These are phyloP conservation scores for Ormyrus thymus DNA, from an alignment of 2,888 invertebrate species.

Conservation along the genomic window DNA sequence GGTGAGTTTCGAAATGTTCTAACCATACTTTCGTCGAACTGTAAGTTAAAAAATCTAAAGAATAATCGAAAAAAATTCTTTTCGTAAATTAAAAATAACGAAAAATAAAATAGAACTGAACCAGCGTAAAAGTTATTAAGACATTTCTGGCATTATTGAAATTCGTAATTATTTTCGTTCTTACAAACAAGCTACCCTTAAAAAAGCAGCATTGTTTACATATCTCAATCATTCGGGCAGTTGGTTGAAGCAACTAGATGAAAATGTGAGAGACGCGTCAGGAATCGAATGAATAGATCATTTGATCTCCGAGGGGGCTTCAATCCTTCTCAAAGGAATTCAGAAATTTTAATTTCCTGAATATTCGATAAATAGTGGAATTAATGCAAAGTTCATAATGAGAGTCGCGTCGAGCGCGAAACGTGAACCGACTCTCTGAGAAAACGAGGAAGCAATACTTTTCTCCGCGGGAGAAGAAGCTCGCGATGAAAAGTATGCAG, in stretches of 20 bases:
- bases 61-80: no score
- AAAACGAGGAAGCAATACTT: slow-evolving; percentile 26
- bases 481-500: slow-evolving; percentile 43
- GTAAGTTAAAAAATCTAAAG: slow-evolving; percentile 6
- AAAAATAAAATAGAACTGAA: no score
- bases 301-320: not conserved
- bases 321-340: slow-evolving; percentile 24
- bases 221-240: slow-evolving; percentile 13
- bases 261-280: not conserved
- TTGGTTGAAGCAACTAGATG: slow-evolving; percentile 30
- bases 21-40: not conserved
- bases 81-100: no score
- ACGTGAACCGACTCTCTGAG: slow-evolving; percentile 32
- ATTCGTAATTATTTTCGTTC: no score
- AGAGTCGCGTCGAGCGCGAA: not conserved
- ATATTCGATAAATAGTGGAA: slow-evolving; percentile 49
- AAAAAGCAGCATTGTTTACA: not conserved
- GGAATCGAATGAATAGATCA: slow-evolving; percentile 6
- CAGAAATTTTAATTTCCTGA: slow-evolving; percentile 39
- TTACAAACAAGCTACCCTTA: no score
- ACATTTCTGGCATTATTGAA: no score
- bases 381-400: slow-evolving; percentile 39
- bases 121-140: no score
- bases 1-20: slow-evolving; percentile 13
- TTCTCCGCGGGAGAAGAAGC: not conserved